Base-by-base conservation (phyloP, 2,113 vertebrate genomes). In the Apus apus region DNA sequence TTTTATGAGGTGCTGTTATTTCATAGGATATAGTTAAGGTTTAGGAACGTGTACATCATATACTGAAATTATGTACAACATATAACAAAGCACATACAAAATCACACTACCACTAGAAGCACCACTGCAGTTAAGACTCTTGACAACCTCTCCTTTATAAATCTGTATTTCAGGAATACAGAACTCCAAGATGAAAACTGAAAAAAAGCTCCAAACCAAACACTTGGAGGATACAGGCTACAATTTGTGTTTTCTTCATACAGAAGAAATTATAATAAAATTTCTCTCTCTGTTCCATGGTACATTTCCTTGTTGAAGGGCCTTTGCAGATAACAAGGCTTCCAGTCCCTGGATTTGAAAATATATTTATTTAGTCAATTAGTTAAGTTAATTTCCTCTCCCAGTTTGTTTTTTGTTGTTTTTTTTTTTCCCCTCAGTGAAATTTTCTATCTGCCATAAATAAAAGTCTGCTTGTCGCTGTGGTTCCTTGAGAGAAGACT, bases 1-100 rank as follows among this genome's bases (percentile, higher is more conserved):
- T 94, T 96, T 96, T 91, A 96, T 67, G 93, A 95, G 89, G 94
- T 97, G 94, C 53, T 4, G 6, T 91, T 95, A 94, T 94, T 96
- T 96, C 87, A 89, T 85, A 82, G 93, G 92, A 92, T 92, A 95
- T 60, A 94, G 61, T 85, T 89, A 90, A 94, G 82, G 54, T 85
- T 89, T 68, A 89, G 94, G 93, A 90, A 89, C 90, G 85, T 19
- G 70, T 90, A 90, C 30, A 96, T 95, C 85, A 92, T 93, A 78
- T 65, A 84, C 50, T 61, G 73, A 78, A 96, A 92, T 88, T 90
- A 89, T 93, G 85, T 82, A 81, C 53, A 89, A 57, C 56, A 22
- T 82, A 90, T 88, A 90, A 94, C 93, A 95, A 86, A 96, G 81
- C 87, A 80, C 82, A 66, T 87, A 87, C 78, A 93, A 94, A 90